A percentile compares a stretch with the other conserved stretches of the same genome.
These are phyloP conservation scores for Elanoides forficatus DNA, from an alignment of 2,113 vertebrate species.

Conservation along the genomic window DNA sequence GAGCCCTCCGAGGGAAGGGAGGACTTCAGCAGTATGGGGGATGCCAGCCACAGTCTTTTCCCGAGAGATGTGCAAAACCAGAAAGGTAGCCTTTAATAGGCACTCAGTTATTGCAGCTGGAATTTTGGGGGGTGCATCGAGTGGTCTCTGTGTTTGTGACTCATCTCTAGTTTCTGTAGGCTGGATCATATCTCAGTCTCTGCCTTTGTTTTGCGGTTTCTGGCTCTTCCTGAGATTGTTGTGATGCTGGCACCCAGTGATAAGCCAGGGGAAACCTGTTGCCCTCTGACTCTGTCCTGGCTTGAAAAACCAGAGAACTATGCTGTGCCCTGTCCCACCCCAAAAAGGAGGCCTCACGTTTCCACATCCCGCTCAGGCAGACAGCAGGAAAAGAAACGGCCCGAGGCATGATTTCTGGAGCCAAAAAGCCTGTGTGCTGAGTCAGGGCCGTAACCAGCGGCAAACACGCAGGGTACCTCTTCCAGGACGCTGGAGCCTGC, in stretches of 20 bases:
- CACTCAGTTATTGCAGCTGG: neutral
- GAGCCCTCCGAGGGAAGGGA: neutral
- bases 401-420: neutral
- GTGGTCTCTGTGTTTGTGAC: neutral
- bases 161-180: neutral
- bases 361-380: neutral
- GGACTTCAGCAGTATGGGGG: accelerated
- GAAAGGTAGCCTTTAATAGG: neutral
- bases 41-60: neutral
- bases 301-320: neutral
- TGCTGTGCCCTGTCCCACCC: neutral
- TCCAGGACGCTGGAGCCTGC: neutral
- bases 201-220: neutral
- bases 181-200: neutral
- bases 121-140: neutral
- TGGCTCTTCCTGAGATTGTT: neutral
- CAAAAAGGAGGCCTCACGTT: accelerated
- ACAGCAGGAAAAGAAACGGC: neutral
- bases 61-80: accelerated
- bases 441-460: neutral
- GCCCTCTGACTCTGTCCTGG: neutral
- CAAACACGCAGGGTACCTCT: conserved; percentile 17
- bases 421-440: neutral
- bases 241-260: neutral
- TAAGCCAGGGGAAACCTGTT: neutral